Evolutionary conservation across 2,888 invertebrate species (phyloP), one percentile per base, ranked within the genome.

Genomic region (Acrobasis consociella): DNA sequence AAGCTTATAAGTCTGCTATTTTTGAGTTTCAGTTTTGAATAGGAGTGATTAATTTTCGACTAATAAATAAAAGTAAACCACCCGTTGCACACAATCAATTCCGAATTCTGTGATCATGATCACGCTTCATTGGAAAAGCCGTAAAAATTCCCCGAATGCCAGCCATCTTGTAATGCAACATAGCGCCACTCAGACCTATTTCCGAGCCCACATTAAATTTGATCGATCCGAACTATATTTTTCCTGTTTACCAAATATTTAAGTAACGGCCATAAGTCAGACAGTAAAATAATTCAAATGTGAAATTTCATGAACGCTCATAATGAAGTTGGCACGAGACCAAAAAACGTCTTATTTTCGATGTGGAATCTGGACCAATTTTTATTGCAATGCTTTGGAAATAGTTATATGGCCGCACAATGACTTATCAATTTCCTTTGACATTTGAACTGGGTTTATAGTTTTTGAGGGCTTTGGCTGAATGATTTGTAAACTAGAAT

Each of bases 201-300:
- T 91, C 83, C 83, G 81, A 69, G 75, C 73, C 71, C 78, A 80
- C 89, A 91, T 91, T 90, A 90, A 87, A 91, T 87, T 88, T 91
- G 91, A 92, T 91, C 89, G 90, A 91, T 91, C 89, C 85, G 85
- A 82, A 81, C 87, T 85, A 91, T 91, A 91, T 92, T 92, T 91
- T 91, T 91, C 87, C 89, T 91, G 91, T 91, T 91, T 91, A 92
- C 92, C 90, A 91, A 91, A 91, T 91, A 91, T 91, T 91, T 91
- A 91, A 91, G 92, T 91, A 92, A 91, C 91, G 83, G 88, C 89
- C 85, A 91, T 92, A 92, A 91, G 88, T 92, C 92, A 90, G 91
- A 87, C 90, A 90, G 91, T 92, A 92, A 92, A 92, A 92, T 92
- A 92, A 92, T 92, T 92, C 91, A 91, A 92, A 92, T 92, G 92